phyloP scores from a whole-genome alignment of 2,797 vertebrate genomes.

The Octomys mimax region DNA sequence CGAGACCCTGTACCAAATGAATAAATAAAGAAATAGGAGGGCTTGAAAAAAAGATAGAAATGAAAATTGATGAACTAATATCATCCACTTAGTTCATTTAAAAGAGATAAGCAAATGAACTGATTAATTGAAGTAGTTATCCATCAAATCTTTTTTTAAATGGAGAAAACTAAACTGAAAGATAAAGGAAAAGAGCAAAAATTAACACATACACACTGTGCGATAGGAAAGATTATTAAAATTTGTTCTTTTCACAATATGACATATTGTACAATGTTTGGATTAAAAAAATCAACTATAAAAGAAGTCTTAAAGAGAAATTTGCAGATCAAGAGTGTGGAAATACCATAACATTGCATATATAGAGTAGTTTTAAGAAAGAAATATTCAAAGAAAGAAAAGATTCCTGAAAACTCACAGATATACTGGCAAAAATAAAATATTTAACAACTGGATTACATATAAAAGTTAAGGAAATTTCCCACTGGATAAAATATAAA shows the following conservation, averaged over 20 bases:
- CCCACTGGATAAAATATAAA: background rate
- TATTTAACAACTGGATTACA: background rate
- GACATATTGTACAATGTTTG: background rate
- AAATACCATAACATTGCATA: background rate
- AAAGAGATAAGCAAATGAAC: background rate
- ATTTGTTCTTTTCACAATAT: background rate
- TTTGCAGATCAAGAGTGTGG: background rate
- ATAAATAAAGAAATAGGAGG: too few relatives aligned
- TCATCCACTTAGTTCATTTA: background rate
- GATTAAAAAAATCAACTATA: background rate
- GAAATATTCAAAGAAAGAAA: constrained; percentile 12
- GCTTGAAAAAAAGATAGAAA: too few relatives aligned
- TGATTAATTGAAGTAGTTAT: background rate
- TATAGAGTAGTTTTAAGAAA: background rate
- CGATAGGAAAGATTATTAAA: background rate
- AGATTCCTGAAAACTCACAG: background rate
- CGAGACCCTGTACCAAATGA: too few relatives aligned
- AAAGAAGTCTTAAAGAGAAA: constrained; percentile 10
- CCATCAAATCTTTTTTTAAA: background rate
- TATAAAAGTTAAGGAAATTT: background rate
- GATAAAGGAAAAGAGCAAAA: background rate
- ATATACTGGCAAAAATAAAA: background rate
- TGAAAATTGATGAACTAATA: background rate
- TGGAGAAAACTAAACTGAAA: background rate
- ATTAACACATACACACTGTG: background rate